phyloP scores from a whole-genome alignment of 2,888 invertebrate genomes.

The Eupeodes latifasciatus region DNA sequence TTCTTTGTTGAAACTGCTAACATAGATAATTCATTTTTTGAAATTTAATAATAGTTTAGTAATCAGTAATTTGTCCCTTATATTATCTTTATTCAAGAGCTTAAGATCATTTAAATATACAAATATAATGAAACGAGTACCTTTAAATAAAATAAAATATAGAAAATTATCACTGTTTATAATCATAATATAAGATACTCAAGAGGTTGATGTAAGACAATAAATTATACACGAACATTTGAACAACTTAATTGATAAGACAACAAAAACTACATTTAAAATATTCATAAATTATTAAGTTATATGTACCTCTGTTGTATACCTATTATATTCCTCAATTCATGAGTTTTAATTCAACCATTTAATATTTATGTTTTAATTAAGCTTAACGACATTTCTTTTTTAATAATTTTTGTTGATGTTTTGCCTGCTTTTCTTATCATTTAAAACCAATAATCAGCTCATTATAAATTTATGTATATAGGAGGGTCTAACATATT shows the following conservation, averaged over 20 bases:
- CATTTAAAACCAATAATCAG: background rate
- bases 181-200: background rate
- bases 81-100: too few species aligned
- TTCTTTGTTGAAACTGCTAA: too few species aligned
- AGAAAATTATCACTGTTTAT: background rate
- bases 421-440: background rate
- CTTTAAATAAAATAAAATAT: background rate
- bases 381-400: background rate
- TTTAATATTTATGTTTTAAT: constrained; percentile 9
- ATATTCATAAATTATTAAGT: constrained; percentile 1
- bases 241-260: constrained; percentile 3
- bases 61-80: too few species aligned
- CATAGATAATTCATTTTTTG: too few species aligned
- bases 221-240: background rate
- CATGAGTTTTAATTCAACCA: background rate
- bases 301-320: too few species aligned
- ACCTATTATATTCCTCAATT: background rate
- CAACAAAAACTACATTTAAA: background rate
- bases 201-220: background rate
- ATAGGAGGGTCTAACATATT: background rate
- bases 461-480: background rate
- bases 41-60: too few species aligned
- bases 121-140: background rate
- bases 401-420: background rate
- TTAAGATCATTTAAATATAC: background rate